These are phyloP conservation scores for Dolichoris vasculosae DNA, from an alignment of 1,140 invertebrate genomes.

Conservation along the genomic window DNA sequence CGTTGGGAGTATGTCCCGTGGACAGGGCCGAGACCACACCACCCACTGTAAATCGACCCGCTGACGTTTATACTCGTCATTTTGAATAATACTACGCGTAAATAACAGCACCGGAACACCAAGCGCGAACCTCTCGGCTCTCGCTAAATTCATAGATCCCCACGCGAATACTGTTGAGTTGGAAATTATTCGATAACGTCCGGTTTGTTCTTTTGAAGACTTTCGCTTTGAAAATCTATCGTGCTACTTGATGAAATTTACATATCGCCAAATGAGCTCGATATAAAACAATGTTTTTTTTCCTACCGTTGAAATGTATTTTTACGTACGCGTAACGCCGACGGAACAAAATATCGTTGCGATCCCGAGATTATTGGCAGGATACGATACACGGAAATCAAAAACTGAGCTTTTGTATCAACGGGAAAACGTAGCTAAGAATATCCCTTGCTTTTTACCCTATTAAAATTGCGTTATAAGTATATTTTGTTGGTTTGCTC, in stretches of 20 bases:
- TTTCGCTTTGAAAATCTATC: background rate
- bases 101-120: slow-evolving; percentile 64
- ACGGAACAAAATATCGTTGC: too few species aligned
- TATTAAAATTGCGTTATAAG: too few species aligned
- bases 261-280: background rate
- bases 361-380: too few species aligned
- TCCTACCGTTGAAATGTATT: background rate
- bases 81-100: slow-evolving; percentile 69
- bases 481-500: too few species aligned
- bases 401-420: too few species aligned
- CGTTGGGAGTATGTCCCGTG: slow-evolving; percentile 39
- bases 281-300: background rate
- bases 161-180: slow-evolving; percentile 13
- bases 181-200: slow-evolving; percentile 8
- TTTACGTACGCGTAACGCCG: too few species aligned
- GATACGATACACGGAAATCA: too few species aligned
- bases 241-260: background rate
- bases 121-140: slow-evolving; percentile 45
- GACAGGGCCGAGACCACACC: slow-evolving; percentile 58
- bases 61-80: slow-evolving; percentile 72
- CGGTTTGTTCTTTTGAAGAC: background rate
- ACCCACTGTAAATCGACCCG: slow-evolving; percentile 64
- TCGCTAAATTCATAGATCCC: slow-evolving; percentile 26
- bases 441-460: too few species aligned
- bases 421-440: too few species aligned